Evolutionary conservation across 2,113 vertebrate genomes (phyloP).

Genomic region (Grammomys surdaster): DNA sequence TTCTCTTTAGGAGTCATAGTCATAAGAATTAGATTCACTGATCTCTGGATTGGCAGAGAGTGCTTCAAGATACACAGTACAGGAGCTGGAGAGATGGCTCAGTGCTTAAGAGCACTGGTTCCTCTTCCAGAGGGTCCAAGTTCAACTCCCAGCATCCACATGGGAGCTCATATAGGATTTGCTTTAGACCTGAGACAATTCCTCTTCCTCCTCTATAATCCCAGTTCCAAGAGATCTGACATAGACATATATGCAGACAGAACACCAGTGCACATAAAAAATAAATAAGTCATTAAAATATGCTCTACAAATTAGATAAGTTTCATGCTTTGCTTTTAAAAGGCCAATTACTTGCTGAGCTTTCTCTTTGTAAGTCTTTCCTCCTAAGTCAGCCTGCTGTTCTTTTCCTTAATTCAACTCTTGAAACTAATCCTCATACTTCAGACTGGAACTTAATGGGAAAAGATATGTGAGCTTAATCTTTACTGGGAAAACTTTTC

Average conservation of each 20-base stretch:
- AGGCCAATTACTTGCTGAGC: not conserved
- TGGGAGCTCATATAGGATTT: not conserved
- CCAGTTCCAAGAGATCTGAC: not conserved
- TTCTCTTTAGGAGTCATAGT: constrained; percentile 26
- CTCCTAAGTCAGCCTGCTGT: constrained; percentile 27
- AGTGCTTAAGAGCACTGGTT: not conserved
- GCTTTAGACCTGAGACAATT: not conserved
- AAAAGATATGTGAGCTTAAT: constrained; percentile 39
- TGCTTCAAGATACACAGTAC: not conserved
- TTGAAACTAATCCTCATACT: constrained; percentile 31
- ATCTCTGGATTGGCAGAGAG: not conserved
- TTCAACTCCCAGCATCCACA: not conserved
- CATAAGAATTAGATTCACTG: not conserved
- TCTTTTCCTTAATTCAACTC: constrained; percentile 54
- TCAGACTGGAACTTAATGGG: constrained; percentile 20
- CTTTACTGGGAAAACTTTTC: constrained; percentile 55
- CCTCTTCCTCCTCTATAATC: not conserved
- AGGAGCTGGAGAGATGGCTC: not conserved
- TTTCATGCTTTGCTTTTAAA: constrained; percentile 49
- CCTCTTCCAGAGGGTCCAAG: no score
- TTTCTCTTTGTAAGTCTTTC: constrained; percentile 16
- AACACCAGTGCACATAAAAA: not conserved
- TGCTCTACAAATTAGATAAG: not conserved
- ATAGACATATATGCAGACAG: not conserved
- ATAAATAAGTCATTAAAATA: not conserved